A percentile compares a stretch with the other conserved stretches of the same genome.
These are phyloP conservation scores for Ptychoptera contaminata DNA, from an alignment of 2,888 invertebrate species.

Conservation along the genomic window DNA sequence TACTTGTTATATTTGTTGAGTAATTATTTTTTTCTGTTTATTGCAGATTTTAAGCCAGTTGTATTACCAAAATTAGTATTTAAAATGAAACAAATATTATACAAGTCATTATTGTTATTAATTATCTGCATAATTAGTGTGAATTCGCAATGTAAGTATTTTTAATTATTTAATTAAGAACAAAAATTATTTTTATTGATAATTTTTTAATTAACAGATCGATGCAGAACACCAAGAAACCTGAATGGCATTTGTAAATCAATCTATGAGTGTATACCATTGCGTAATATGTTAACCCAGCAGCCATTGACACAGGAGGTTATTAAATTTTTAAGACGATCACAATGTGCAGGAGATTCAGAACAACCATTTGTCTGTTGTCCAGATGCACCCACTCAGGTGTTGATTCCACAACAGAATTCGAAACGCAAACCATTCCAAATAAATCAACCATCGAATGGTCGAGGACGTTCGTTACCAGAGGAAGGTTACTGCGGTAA, in stretches of 20 bases:
- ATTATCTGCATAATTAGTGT: too few relatives aligned
- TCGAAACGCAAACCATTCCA: background rate
- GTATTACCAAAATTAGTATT: too few relatives aligned
- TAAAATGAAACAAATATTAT: too few relatives aligned
- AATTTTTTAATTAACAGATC: background rate
- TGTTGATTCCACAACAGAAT: conserved; percentile 13
- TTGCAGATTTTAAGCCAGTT: too few relatives aligned
- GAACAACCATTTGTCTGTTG: conserved; percentile 26
- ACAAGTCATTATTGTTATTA: too few relatives aligned
- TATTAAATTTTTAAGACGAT: conserved; percentile 18
- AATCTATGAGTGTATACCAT: conserved; percentile 21
- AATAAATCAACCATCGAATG: conserved; percentile 7
- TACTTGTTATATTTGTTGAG: too few relatives aligned
- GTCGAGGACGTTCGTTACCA: conserved; percentile 19
- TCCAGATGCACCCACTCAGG: conserved; percentile 16
- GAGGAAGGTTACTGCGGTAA: conserved; percentile 22
- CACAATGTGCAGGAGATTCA: conserved; percentile 18
- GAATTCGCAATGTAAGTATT: too few relatives aligned
- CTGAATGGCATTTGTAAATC: conserved; percentile 21
- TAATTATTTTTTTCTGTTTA: too few relatives aligned
- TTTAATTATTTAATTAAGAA: too few relatives aligned
- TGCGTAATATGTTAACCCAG: conserved; percentile 16
- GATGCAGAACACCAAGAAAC: conserved; percentile 36
- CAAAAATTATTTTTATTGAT: too few relatives aligned
- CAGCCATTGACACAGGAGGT: conserved; percentile 12